Evolutionary conservation across 2,113 vertebrate species (phyloP).

Genomic region (Cardinalis cardinalis): DNA sequence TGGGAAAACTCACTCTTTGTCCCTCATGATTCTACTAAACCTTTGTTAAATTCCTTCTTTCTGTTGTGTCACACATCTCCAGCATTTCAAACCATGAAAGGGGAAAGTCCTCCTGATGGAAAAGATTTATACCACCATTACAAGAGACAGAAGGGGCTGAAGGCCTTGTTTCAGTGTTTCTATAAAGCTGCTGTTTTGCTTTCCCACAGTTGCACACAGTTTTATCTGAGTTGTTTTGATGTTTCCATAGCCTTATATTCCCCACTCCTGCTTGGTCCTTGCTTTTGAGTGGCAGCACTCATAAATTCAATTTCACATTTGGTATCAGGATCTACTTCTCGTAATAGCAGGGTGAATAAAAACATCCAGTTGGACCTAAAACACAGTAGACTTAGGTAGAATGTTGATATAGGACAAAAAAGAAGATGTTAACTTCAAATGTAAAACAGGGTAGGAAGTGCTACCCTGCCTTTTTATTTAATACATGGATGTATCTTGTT

Average conservation of each 20-base stretch:
- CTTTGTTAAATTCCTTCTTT: not conserved
- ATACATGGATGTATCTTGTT: not conserved
- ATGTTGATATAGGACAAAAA: not conserved
- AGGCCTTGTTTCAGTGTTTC: not conserved
- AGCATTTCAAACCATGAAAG: not conserved
- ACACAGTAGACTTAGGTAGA: not conserved
- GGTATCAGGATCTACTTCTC: not conserved
- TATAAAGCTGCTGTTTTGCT: not conserved
- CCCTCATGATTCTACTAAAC: not conserved
- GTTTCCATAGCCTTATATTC: not conserved
- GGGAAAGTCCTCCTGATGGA: not conserved
- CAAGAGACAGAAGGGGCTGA: not conserved
- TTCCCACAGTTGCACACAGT: not conserved
- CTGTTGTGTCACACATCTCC: not conserved
- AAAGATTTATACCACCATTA: not conserved
- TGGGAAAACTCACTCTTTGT: not conserved
- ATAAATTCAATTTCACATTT: not conserved
- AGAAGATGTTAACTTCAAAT: not conserved
- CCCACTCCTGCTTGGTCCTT: not conserved
- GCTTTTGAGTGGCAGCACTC: constrained; percentile 1
- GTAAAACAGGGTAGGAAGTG: not conserved
- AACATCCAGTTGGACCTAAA: not conserved
- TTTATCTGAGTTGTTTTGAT: constrained; percentile 14
- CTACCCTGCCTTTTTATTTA: not conserved
- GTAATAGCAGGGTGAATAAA: not conserved